Evolutionary conservation across 1,140 invertebrate species (phyloP), one percentile per base, ranked within the genome.

Genomic region (Euwallacea similis): DNA sequence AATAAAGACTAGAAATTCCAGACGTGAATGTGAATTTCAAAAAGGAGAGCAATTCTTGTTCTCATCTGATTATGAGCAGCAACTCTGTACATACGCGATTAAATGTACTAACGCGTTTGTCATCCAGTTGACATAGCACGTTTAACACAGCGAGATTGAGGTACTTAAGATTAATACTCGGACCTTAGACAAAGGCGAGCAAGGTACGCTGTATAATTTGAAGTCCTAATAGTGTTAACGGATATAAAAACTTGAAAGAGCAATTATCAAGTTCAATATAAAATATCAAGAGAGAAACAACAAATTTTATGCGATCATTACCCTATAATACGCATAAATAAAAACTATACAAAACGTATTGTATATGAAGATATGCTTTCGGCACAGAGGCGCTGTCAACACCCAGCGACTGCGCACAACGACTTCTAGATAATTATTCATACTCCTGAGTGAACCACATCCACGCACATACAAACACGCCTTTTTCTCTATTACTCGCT

Each of bases 311-410:
- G 42, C 66, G 43, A 58, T 66, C 15, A 43, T 67, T 59, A 67
- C 42, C 21, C 10, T 60, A 60, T 41, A 41, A 13, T 46, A 63
- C 42, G 42, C 16, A 59, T 59, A 46, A 33, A 33, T 33, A 33
- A 33, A 54, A 65, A 53, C 15, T 41, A 65, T 65, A 53, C 41
- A 60, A 50, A 68, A 60, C 11, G 66, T 60, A 56, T 44, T 53
- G 47, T 58, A 44, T 70, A 70, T 55, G 42, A 67, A 72, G 65
- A 72, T 72, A 72, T 72, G 71, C 64, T 63, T 63, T 67, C 43
- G 56, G 56, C 33, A 59, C 41, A 7, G 41, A 65, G 53, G 7
- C 53, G 54, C 16, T 58, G n/a, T 43, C 42, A n/a, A n/a, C 13
- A 62, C 13, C 44, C 42, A 43, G 11, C 8, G 9, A 15, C 50